phyloP scores from a whole-genome alignment of 2,113 vertebrate species.

The Crotalus helleri region DNA sequence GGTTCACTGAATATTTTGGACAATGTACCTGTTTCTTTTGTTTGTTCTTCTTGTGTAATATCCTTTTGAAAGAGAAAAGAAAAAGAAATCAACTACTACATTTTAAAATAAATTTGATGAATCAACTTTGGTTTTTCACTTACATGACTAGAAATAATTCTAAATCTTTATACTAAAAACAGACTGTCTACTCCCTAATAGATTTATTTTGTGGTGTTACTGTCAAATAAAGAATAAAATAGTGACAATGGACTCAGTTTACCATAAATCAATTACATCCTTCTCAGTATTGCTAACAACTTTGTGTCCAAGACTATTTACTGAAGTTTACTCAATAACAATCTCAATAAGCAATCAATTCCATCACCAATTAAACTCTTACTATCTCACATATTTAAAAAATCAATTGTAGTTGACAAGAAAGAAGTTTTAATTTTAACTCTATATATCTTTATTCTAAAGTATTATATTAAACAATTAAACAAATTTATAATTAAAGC shows the following conservation, averaged over 20 bases:
- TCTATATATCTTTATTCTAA: background rate
- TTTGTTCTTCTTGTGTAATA: slow-evolving; percentile 67
- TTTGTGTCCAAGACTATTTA: background rate
- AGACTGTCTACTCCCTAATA: background rate
- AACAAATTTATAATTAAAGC: background rate
- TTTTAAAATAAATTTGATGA: slow-evolving; percentile 18
- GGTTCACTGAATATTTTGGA: background rate
- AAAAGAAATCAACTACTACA: slow-evolving; percentile 9
- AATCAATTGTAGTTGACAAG: background rate
- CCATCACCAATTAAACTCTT: background rate
- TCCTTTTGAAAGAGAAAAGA: slow-evolving; percentile 69
- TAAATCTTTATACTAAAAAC: background rate
- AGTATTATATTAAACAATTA: background rate
- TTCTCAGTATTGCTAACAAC: background rate
- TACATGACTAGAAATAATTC: background rate
- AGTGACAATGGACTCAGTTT: background rate
- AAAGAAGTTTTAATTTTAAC: background rate
- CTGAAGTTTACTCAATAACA: background rate
- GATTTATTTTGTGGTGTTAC: background rate
- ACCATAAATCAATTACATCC: slow-evolving; percentile 5
- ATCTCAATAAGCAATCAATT: background rate
- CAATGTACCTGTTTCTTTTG: slow-evolving; percentile 77
- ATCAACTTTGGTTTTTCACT: background rate
- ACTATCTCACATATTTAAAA: background rate
- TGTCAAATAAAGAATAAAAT: background rate